Evolutionary conservation across 64 coral and sea anemone genomes (phyloP).

Genomic region (Porites australiensis): DNA sequence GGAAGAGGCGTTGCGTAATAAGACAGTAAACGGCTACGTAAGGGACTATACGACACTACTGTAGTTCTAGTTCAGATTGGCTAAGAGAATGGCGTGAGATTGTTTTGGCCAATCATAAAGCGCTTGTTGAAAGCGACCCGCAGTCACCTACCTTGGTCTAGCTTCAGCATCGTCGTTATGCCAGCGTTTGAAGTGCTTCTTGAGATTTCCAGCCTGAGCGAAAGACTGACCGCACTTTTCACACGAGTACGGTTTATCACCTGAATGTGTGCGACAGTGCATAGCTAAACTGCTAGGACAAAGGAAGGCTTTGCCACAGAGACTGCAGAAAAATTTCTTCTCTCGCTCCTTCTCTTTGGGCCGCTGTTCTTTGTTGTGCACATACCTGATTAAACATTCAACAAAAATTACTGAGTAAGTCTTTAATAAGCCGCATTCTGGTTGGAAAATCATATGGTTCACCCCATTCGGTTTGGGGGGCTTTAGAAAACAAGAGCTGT

Average conservation of each 20-base stretch:
- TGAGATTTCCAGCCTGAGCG: constrained; percentile 86
- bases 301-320: constrained; percentile 90
- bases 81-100: no score
- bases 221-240: constrained; percentile 71
- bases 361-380: constrained; percentile 85
- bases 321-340: constrained; percentile 84
- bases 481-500: no score
- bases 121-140: no score
- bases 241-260: constrained; percentile 81
- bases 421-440: no score
- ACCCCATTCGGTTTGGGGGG: no score
- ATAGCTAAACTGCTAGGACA: constrained; percentile 91
- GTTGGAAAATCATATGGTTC: no score
- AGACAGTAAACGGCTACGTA: no score
- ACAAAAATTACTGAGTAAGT: no score
- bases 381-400: constrained; percentile 45
- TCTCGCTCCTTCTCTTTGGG: constrained; percentile 87
- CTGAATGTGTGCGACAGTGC: constrained; percentile 89
- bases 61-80: no score
- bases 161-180: constrained; percentile 41
- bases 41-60: no score
- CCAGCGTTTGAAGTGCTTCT: constrained; percentile 82
- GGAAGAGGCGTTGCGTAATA: no score
- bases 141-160: background rate
- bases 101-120: no score